These are phyloP conservation scores for Halesus radiatus DNA, from an alignment of 1,140 invertebrate genomes.

Conservation along the genomic window DNA sequence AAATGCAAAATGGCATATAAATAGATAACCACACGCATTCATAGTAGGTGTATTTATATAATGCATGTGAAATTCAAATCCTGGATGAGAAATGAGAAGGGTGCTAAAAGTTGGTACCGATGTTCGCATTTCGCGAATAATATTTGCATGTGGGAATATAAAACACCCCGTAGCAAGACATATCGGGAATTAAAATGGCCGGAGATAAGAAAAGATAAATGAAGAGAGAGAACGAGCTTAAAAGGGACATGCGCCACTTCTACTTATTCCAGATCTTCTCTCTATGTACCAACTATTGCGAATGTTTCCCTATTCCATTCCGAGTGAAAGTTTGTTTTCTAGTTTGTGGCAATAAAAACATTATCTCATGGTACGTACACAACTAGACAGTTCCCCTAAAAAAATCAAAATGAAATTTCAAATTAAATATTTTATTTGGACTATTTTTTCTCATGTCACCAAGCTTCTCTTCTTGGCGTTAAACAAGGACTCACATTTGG, in stretches of 20 bases:
- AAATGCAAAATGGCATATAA: background rate
- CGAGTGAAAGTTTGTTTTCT: no score
- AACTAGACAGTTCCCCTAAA: no score
- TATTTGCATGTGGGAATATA: conserved; percentile 49
- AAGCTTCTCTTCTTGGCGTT: no score
- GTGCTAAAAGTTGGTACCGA: background rate
- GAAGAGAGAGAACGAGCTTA: conserved; percentile 32
- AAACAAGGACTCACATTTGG: no score
- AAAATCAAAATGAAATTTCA: no score
- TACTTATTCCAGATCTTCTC: background rate
- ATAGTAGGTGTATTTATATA: background rate
- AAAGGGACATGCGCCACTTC: conserved; percentile 16
- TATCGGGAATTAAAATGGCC: conserved; percentile 49
- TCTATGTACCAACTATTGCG: no score
- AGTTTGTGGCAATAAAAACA: no score
- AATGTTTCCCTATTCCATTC: no score
- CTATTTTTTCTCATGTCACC: no score
- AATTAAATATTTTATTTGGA: no score
- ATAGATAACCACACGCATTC: background rate
- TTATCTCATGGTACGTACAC: no score
- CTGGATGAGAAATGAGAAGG: background rate
- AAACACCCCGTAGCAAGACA: conserved; percentile 47
- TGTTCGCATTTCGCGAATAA: background rate
- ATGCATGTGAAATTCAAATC: background rate
- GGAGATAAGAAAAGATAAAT: conserved; percentile 46